phyloP scores from a whole-genome alignment of 1,140 invertebrate genomes.

The Kradibia gibbosae region DNA sequence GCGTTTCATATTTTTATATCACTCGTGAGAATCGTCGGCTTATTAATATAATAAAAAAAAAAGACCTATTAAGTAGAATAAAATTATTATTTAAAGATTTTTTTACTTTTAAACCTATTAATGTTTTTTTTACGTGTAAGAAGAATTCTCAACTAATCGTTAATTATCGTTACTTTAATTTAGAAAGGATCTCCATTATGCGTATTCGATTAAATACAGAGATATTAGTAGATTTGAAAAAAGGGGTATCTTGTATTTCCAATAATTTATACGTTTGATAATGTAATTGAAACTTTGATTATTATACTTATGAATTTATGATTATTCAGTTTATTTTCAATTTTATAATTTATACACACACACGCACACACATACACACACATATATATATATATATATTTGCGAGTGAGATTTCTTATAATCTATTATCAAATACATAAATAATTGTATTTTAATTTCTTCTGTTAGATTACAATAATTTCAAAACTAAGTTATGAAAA shows the following conservation, averaged over 20 bases:
- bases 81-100: too few relatives aligned
- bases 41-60: too few relatives aligned
- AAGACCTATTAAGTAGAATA: too few relatives aligned
- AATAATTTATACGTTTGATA: neutral
- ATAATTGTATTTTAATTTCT: neutral
- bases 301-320: slow-evolving; percentile 19
- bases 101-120: neutral
- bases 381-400: too few relatives aligned
- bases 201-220: slow-evolving; percentile 13
- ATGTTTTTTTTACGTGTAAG: neutral
- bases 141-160: neutral
- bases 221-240: neutral
- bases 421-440: neutral
- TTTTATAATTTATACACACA: neutral
- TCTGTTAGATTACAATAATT: neutral
- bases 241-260: neutral
- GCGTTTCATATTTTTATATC: too few relatives aligned
- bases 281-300: slow-evolving; percentile 1
- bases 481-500: neutral
- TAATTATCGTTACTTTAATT: neutral
- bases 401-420: neutral
- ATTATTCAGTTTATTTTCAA: neutral
- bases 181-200: slow-evolving; percentile 1
- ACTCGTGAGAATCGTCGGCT: too few relatives aligned
- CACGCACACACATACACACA: too few relatives aligned